Evolutionary conservation across 2,888 invertebrate genomes (phyloP).

Genomic region (Seira musarum): DNA sequence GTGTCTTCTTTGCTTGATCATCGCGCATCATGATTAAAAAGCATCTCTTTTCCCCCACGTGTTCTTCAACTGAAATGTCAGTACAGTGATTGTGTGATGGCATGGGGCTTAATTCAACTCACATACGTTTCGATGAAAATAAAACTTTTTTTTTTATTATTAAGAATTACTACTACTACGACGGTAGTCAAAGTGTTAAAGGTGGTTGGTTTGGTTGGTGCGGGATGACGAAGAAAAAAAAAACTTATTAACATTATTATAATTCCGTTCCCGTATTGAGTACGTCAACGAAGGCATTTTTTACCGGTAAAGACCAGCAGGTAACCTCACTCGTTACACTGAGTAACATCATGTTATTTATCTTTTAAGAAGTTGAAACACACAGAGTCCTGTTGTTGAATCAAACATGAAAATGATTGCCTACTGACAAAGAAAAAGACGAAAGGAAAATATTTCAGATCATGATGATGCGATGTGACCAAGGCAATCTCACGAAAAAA

Average conservation of each 20-base stretch:
- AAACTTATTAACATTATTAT: conserved; percentile 50
- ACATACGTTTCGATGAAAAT: conserved; percentile 11
- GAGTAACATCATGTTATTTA: conserved; percentile 4
- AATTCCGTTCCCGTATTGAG: conserved; percentile 53
- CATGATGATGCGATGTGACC: too few species aligned
- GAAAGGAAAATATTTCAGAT: too few species aligned
- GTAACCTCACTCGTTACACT: conserved; percentile 7
- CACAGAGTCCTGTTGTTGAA: too few species aligned
- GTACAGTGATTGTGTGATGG: conserved; percentile 10
- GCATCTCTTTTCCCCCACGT: conserved; percentile 37
- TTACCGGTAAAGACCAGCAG: conserved; percentile 15
- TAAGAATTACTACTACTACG: conserved; percentile 14
- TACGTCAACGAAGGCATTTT: conserved; percentile 53
- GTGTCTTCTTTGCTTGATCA: conserved; percentile 19
- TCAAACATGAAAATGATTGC: too few species aligned
- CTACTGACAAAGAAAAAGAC: too few species aligned
- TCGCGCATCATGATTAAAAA: conserved; percentile 41
- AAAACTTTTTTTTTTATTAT: conserved; percentile 27
- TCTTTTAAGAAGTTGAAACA: background rate
- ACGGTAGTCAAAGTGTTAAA: conserved; percentile 39
- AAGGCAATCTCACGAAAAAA: too few species aligned
- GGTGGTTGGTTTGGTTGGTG: conserved; percentile 18
- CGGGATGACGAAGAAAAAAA: conserved; percentile 10
- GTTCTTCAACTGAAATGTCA: conserved; percentile 22
- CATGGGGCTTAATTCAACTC: background rate